Percentiles rank a stretch among this genome's conserved stretches.
Conservation (phyloP, 2,113 vertebrate species). For the Sorex fumeus region DNA sequence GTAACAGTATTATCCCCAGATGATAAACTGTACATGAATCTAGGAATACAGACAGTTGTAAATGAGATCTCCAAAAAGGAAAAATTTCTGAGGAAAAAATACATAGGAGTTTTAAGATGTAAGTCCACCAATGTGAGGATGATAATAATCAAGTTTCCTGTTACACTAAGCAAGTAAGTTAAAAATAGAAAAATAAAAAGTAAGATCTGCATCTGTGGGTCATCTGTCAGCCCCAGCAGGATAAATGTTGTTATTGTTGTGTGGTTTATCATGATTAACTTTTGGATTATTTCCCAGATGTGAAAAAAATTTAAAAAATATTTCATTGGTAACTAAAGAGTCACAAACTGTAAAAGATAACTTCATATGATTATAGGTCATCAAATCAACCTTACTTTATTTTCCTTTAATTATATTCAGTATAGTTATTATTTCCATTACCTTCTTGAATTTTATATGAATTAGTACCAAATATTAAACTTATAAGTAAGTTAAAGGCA, state of each 20-base stretch:
- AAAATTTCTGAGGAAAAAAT: slow-evolving; percentile 72
- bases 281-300: background rate
- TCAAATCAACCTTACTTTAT: background rate
- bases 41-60: slow-evolving; percentile 63
- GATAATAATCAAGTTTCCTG: slow-evolving; percentile 69
- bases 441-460: background rate
- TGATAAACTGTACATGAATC: slow-evolving; percentile 70
- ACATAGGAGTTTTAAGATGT: slow-evolving; percentile 61
- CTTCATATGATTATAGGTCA: background rate
- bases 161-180: slow-evolving; percentile 51
- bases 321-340: background rate
- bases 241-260: slow-evolving; percentile 67
- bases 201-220: slow-evolving; percentile 54
- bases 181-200: slow-evolving; percentile 71
- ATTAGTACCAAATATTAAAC: background rate
- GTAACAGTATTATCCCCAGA: slow-evolving; percentile 64
- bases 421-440: background rate
- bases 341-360: background rate
- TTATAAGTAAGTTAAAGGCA: background rate
- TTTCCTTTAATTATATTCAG: background rate
- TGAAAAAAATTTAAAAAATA: background rate
- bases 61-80: slow-evolving; percentile 71
- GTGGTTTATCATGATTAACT: slow-evolving; percentile 57
- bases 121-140: slow-evolving; percentile 53
- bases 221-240: slow-evolving; percentile 66